Evolutionary conservation across 2,888 invertebrate genomes (phyloP), one percentile per base, ranked within the genome.

Genomic region (Eugnorisma glareosa): DNA sequence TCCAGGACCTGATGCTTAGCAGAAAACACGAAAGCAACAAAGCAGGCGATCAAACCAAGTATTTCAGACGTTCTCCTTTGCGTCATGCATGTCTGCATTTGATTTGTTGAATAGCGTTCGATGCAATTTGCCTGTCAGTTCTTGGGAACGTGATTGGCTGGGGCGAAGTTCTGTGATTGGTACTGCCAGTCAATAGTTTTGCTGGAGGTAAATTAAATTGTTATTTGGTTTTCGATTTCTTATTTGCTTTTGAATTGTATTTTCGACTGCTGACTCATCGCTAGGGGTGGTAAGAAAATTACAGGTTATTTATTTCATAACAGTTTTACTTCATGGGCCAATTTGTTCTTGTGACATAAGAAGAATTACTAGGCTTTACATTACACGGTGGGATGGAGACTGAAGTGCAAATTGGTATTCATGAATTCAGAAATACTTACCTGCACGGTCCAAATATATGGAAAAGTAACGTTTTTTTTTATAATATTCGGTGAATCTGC

Each of bases 71-170:
- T 48, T n/a, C 48, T 40, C 77, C 59, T 59, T 67, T 43, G 48
- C 45, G 68, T 71, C 67, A 37, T 87, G 64, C 74, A 87, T 77
- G 69, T 63, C 72, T 85, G 79, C 73, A 81, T 86, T 86, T 73
- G 80, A 77, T 87, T 81, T 69, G 40, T 24, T 24, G 68, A 84
- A 86, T 45, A 37, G 67, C 72, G n/a, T 61, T 68, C 63, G 35
- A n/a, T 69, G 61, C 57, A 79, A 79, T 84, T 75, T 70, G 85
- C 70, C 54, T 86, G 70, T 78, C 80, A 79, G 73, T 77, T 75
- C 35, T 73, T 59, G 31, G 51, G 37, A n/a, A 61, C 64, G 35
- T 81, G 73, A 81, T 85, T 85, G 85, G 64, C 37, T 84, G 45
- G 10, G 61, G 11, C 8, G 13, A 63, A 54, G 40, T 37, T 67